phyloP scores from a whole-genome alignment of 1,140 invertebrate genomes.

The Chelonus insularis region DNA sequence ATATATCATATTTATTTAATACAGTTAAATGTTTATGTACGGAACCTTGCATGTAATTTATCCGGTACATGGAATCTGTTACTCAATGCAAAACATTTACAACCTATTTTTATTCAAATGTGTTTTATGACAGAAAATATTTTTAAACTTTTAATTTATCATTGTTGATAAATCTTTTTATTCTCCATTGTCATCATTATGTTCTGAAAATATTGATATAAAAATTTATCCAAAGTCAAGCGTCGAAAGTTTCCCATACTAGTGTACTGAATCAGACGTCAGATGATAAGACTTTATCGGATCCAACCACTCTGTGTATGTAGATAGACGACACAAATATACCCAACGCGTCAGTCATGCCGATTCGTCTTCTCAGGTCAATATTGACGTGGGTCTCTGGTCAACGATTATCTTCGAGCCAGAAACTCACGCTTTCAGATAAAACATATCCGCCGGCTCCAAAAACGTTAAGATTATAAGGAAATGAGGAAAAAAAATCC shows the following conservation, averaged over 20 bases:
- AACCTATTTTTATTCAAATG: too few relatives aligned
- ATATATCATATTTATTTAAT: too few relatives aligned
- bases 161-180: too few relatives aligned
- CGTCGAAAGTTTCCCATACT: neutral
- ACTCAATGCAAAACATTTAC: too few relatives aligned
- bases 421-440: neutral
- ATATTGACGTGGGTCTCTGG: slow-evolving; percentile 34
- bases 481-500: too few relatives aligned
- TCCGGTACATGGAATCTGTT: too few relatives aligned
- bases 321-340: slow-evolving; percentile 4
- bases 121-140: too few relatives aligned
- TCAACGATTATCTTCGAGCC: neutral
- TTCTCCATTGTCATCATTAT: too few relatives aligned
- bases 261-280: neutral
- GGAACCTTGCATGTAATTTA: too few relatives aligned
- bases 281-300: slow-evolving; percentile 51
- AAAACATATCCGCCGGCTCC: neutral
- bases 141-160: too few relatives aligned
- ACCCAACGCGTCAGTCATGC: neutral
- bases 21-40: too few relatives aligned
- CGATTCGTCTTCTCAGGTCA: slow-evolving; percentile 34
- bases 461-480: neutral
- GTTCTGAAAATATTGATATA: too few relatives aligned
- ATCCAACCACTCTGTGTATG: slow-evolving; percentile 34
- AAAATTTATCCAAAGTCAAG: neutral